Percentiles rank a stretch among this genome's conserved stretches.
These are phyloP conservation scores for Emydoidea blandingii DNA, from an alignment of 2,797 vertebrate species.

Conservation along the genomic window DNA sequence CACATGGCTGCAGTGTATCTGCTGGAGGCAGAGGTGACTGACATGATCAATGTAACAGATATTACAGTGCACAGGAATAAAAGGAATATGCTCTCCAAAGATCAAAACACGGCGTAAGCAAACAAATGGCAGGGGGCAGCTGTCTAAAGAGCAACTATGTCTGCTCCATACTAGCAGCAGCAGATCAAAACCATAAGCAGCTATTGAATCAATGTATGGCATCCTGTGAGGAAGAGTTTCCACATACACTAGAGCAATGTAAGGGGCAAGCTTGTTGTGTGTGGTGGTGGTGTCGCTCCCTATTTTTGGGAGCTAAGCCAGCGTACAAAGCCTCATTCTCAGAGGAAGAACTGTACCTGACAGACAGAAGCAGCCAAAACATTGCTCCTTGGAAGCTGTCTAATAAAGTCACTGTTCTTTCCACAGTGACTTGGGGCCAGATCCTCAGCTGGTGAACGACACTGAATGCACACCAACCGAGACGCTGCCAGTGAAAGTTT, in stretches of 20 bases:
- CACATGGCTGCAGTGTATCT: not conserved
- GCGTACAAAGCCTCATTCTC: not conserved
- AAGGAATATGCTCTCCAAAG: not conserved
- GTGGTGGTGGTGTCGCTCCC: not conserved
- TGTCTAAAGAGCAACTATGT: not conserved
- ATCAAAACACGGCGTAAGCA: not conserved
- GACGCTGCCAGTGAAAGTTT: not conserved
- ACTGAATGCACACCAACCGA: not conserved
- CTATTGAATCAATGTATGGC: not conserved
- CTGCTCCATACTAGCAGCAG: not conserved
- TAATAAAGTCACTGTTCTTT: not conserved
- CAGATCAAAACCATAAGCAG: not conserved
- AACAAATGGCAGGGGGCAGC: not conserved
- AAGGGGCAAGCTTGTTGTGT: not conserved
- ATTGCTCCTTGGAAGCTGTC: not conserved
- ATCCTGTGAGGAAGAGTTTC: not conserved
- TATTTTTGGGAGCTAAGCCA: no score
- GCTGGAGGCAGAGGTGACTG: not conserved
- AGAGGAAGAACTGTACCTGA: not conserved
- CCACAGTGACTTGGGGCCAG: not conserved
- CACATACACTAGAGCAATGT: not conserved
- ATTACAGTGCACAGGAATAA: not conserved
- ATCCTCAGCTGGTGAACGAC: accelerated
- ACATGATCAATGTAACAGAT: not conserved
- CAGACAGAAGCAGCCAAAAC: not conserved